These are phyloP conservation scores for Sander lucioperca DNA, from an alignment of 2,113 vertebrate species.

Conservation along the genomic window DNA sequence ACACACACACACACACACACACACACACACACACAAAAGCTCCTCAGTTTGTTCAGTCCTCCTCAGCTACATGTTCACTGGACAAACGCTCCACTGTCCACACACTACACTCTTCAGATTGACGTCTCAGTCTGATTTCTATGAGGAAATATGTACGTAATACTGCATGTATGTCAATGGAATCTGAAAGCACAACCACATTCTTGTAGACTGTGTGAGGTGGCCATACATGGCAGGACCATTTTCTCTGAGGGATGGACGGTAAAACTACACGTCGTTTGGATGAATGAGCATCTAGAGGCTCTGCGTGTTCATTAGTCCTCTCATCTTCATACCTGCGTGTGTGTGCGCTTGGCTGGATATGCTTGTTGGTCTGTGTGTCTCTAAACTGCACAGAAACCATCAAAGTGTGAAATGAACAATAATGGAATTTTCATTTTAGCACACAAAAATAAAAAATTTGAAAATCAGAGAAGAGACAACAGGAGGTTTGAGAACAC, in stretches of 20 bases:
- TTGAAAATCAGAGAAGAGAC: no score
- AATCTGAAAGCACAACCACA: background rate
- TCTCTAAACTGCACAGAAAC: no score
- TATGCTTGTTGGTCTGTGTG: no score
- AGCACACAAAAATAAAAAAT: no score
- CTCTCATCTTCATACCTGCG: no score
- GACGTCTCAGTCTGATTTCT: slow-evolving; percentile 22
- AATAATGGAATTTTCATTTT: background rate
- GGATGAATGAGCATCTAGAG: no score
- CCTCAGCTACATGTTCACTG: background rate
- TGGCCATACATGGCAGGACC: background rate
- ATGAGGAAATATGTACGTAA: slow-evolving; percentile 9
- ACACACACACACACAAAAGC: slow-evolving; percentile 4
- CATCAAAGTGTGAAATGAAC: background rate
- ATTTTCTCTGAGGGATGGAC: background rate
- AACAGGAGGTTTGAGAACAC: no score
- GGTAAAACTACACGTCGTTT: background rate
- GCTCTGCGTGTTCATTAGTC: no score
- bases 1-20: background rate
- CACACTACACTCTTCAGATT: background rate
- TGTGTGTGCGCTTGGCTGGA: no score
- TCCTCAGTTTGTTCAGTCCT: slow-evolving; percentile 27
- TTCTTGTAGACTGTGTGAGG: background rate
- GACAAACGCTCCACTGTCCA: slow-evolving; percentile 45
- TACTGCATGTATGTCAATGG: background rate